phyloP scores from a whole-genome alignment of 2,113 vertebrate species.

The Girardinichthys multiradiatus region DNA sequence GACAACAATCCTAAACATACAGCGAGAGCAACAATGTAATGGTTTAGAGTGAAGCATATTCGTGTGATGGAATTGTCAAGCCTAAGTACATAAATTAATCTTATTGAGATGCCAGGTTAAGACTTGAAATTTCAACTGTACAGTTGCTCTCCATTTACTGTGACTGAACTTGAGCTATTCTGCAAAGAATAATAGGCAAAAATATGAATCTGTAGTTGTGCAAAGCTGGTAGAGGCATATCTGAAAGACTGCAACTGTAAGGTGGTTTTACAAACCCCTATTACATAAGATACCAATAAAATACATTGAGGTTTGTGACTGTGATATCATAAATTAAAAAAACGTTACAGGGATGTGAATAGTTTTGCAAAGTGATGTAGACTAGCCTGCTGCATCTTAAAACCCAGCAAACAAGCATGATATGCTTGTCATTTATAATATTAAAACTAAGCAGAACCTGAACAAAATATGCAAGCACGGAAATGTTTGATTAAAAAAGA shows the following conservation, averaged over 20 bases:
- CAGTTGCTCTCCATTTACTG: background rate
- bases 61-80: background rate
- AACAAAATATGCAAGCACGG: background rate
- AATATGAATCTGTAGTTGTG: background rate
- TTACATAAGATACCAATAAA: too few species aligned
- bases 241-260: too few species aligned
- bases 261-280: too few species aligned
- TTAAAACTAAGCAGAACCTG: slow-evolving; percentile 16
- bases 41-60: too few species aligned
- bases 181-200: too few species aligned
- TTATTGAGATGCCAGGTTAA: background rate
- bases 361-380: too few species aligned
- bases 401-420: slow-evolving; percentile 22
- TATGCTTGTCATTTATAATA: slow-evolving; percentile 17
- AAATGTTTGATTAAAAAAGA: slow-evolving; percentile 21
- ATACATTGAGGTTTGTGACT: too few species aligned
- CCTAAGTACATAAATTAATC: background rate
- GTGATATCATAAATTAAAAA: too few species aligned
- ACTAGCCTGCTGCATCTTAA: slow-evolving; percentile 23
- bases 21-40: too few species aligned
- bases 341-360: too few species aligned
- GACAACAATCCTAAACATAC: too few species aligned
- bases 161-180: background rate
- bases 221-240: background rate
- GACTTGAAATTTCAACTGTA: background rate